A percentile compares a stretch with the other conserved stretches of the same genome.
These are phyloP conservation scores for Rhea pennata DNA, from an alignment of 2,113 vertebrate species.

Conservation along the genomic window DNA sequence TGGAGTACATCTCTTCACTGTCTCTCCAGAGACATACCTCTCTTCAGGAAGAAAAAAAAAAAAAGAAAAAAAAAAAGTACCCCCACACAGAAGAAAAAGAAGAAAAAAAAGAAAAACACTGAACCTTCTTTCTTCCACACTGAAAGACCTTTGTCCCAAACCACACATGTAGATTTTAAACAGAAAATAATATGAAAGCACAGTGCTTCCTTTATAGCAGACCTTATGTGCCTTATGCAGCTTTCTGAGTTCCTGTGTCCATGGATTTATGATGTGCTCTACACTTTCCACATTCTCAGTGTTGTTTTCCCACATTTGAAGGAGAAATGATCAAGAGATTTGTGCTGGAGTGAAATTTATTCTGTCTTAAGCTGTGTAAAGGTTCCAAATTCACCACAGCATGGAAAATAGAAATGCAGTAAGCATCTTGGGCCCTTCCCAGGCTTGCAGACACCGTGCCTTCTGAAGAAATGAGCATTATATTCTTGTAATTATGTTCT, in stretches of 20 bases:
- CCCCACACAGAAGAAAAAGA: not conserved
- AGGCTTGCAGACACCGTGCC: slow-evolving; percentile 61
- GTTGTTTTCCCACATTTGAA: slow-evolving; percentile 81
- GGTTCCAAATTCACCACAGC: slow-evolving; percentile 80
- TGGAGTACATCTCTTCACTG: slow-evolving; percentile 63
- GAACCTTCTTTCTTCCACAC: slow-evolving; percentile 78
- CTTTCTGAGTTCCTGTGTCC: slow-evolving; percentile 79
- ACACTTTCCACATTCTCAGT: slow-evolving; percentile 79
- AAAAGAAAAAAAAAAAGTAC: not conserved
- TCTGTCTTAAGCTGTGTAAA: slow-evolving; percentile 80
- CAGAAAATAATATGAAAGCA: slow-evolving; percentile 82
- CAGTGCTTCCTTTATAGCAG: slow-evolving; percentile 80
- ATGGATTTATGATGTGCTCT: slow-evolving; percentile 83
- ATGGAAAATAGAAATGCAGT: slow-evolving; percentile 81
- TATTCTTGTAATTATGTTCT: slow-evolving; percentile 36
- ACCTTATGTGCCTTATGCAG: slow-evolving; percentile 78
- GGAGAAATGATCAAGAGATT: slow-evolving; percentile 83
- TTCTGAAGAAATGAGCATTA: slow-evolving; percentile 51
- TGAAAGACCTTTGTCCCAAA: slow-evolving; percentile 84
- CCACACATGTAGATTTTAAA: slow-evolving; percentile 84
- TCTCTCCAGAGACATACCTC: slow-evolving; percentile 62
- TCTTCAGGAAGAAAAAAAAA: slow-evolving; percentile 19
- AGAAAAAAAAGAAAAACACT: slow-evolving; percentile 67
- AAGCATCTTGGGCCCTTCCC: slow-evolving; percentile 73
- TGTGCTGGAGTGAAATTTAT: slow-evolving; percentile 82